Evolutionary conservation across 1,140 invertebrate genomes (phyloP).

Genomic region (Calycopis cecrops): DNA sequence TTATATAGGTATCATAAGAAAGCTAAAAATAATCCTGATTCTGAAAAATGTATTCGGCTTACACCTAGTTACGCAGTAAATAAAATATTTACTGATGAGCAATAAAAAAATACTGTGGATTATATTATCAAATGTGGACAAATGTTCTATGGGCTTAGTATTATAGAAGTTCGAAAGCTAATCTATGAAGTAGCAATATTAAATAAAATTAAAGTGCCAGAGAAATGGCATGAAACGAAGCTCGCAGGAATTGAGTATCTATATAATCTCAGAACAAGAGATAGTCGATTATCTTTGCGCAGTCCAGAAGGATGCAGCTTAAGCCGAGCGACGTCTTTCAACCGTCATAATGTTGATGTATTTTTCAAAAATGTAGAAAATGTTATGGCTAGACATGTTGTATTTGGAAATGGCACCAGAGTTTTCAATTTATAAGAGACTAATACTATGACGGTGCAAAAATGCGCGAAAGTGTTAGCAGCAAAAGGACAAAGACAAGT

Average conservation of each 20-base stretch:
- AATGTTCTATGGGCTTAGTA: constrained; percentile 8
- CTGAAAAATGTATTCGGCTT: no score
- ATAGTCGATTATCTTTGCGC: neutral
- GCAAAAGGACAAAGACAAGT: constrained; percentile 36
- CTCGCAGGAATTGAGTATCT: neutral
- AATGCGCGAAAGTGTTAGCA: constrained; percentile 13
- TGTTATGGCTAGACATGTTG: neutral
- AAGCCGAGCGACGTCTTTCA: constrained; percentile 6
- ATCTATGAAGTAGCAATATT: neutral
- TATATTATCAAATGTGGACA: constrained; percentile 12
- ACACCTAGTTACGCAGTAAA: neutral
- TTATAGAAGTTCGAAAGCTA: neutral
- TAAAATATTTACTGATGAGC: neutral
- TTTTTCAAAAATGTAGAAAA: constrained; percentile 7
- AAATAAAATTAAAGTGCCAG: no score
- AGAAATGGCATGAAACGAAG: neutral
- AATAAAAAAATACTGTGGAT: neutral
- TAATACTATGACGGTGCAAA: constrained; percentile 45
- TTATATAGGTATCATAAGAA: no score
- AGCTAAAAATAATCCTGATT: no score
- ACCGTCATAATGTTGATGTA: neutral
- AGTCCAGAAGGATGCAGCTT: constrained; percentile 3
- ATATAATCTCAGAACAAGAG: neutral
- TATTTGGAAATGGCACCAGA: constrained; percentile 9
- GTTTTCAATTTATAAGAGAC: constrained; percentile 38